These are phyloP conservation scores for Caenorhabditis uteleia DNA, from an alignment of 2,888 invertebrate species.

Conservation along the genomic window DNA sequence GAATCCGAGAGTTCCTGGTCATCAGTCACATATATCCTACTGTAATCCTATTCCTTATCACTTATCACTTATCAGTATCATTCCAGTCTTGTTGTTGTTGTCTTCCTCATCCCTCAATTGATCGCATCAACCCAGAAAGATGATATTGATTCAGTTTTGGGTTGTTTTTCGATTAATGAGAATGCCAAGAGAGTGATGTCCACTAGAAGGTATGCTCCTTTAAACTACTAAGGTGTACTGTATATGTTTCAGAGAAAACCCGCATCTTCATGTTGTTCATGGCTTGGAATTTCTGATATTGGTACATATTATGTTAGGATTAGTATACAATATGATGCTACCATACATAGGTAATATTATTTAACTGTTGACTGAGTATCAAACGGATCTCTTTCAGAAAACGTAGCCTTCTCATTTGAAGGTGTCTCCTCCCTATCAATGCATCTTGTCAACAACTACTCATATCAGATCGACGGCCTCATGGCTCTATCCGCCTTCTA, in stretches of 20 bases:
- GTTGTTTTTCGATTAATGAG: slow-evolving; percentile 29
- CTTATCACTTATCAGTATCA: too few relatives aligned
- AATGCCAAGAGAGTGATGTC: slow-evolving; percentile 46
- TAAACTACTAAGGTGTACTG: too few relatives aligned
- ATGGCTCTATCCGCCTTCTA: slow-evolving; percentile 61
- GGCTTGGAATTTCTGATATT: slow-evolving; percentile 49
- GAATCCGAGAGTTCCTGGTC: slow-evolving; percentile 60
- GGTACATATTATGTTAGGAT: slow-evolving; percentile 54
- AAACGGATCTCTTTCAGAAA: slow-evolving; percentile 55
- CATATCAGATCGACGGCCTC: slow-evolving; percentile 50
- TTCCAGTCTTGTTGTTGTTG: slow-evolving; percentile 5
- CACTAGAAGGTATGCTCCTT: too few relatives aligned
- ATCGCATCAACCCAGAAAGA: slow-evolving; percentile 14
- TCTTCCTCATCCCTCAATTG: slow-evolving; percentile 26
- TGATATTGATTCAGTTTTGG: slow-evolving; percentile 20
- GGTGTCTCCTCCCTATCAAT: slow-evolving; percentile 42
- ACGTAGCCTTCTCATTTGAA: slow-evolving; percentile 64
- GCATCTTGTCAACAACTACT: slow-evolving; percentile 63
- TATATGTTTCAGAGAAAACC: too few relatives aligned
- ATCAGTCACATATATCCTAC: slow-evolving; percentile 39
- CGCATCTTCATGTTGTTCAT: slow-evolving; percentile 45
- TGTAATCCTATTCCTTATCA: too few relatives aligned
- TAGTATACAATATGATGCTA: slow-evolving; percentile 63
- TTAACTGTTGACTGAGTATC: too few relatives aligned
- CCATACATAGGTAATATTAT: slow-evolving; percentile 62